A percentile compares a stretch with the other conserved stretches of the same genome.
Evolutionary conservation across 2,113 vertebrate genomes (phyloP).

Genomic region (Paradisaea rubra): DNA sequence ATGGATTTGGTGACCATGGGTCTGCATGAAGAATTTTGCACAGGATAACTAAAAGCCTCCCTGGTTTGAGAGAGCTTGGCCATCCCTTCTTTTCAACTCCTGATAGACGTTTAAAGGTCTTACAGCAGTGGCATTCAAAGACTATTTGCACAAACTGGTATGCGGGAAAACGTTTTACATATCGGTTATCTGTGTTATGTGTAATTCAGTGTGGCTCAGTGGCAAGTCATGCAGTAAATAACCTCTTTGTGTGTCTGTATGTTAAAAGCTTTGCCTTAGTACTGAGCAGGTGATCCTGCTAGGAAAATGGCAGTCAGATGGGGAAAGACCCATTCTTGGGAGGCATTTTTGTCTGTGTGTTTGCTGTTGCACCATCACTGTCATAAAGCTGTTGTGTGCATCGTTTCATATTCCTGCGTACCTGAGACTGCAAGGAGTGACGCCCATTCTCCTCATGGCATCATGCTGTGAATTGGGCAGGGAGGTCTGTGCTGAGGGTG

Average conservation of each 20-base stretch:
- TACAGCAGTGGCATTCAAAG: not conserved
- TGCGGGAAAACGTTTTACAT: not conserved
- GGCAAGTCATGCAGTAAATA: not conserved
- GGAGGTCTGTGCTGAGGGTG: not conserved
- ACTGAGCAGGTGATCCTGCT: not conserved
- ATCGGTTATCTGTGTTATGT: not conserved
- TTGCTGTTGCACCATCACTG: fast-evolving
- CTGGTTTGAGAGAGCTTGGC: not conserved
- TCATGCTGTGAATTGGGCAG: not conserved
- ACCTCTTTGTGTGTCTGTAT: fast-evolving
- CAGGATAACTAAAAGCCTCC: not conserved
- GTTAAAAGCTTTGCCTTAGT: not conserved
- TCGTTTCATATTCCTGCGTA: fast-evolving
- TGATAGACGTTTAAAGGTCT: not conserved
- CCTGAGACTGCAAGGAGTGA: not conserved
- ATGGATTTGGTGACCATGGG: not conserved
- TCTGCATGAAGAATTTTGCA: not conserved
- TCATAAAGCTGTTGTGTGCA: not conserved
- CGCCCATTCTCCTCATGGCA: fast-evolving
- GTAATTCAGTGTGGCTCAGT: not conserved
- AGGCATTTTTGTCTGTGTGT: not conserved
- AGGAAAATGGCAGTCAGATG: not conserved
- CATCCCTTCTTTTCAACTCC: not conserved
- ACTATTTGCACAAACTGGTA: not conserved
- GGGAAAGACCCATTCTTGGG: not conserved